phyloP scores from a whole-genome alignment of 1,140 invertebrate species.

The Drosophila takahashii region DNA sequence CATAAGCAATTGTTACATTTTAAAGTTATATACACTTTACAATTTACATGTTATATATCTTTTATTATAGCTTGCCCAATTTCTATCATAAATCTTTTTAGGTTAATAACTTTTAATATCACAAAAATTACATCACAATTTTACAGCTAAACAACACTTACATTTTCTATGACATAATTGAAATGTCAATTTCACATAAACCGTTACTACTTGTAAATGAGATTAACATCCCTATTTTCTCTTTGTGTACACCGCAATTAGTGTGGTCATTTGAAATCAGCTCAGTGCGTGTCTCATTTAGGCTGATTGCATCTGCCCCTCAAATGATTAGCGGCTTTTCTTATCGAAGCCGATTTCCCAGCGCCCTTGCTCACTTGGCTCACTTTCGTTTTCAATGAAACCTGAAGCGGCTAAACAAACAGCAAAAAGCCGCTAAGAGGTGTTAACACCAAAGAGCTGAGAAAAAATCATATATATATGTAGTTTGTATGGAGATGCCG shows the following conservation, averaged over 20 bases:
- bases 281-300: conserved; percentile 37
- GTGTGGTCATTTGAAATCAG: conserved; percentile 31
- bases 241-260: conserved; percentile 45
- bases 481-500: too few relatives aligned
- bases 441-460: conserved; percentile 54
- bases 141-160: background rate
- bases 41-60: background rate
- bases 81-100: background rate
- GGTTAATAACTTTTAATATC: background rate
- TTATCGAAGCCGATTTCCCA: conserved; percentile 54
- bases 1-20: too few relatives aligned
- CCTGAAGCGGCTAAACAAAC: conserved; percentile 48
- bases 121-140: conserved; percentile 6
- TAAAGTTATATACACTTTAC: background rate
- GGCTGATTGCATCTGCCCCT: conserved; percentile 41
- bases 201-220: background rate
- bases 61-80: background rate
- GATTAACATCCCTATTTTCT: conserved; percentile 4
- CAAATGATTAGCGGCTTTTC: conserved; percentile 66
- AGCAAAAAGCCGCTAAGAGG: conserved; percentile 46
- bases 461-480: too few relatives aligned
- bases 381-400: conserved; percentile 80
- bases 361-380: conserved; percentile 24
- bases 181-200: conserved; percentile 4
- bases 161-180: background rate